Base-by-base conservation (phyloP, 2,113 vertebrate species). In the Phyllostomus discolor region DNA sequence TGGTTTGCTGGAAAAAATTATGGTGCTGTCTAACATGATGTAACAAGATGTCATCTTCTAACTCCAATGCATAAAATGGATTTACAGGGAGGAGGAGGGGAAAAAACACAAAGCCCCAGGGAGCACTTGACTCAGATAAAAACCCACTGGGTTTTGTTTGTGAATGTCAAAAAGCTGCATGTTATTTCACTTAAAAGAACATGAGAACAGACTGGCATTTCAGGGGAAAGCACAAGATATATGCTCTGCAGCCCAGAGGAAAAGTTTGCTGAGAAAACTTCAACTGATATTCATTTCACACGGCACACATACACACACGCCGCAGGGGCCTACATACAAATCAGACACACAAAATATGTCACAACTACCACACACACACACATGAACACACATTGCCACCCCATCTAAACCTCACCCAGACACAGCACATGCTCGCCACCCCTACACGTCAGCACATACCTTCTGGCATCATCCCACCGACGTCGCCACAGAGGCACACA, bases 11-110 rank as follows among this genome's bases (percentile, higher is more conserved):
- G 90, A 92, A 98, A 98, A 97, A 98, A 98, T 98, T 97, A 98
- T 79, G 93, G 96, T 97, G 85, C 96, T 97, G 95, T 98, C 97
- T 98, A 98, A 97, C 96, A 98, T 97, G 98, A 98, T 98, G 96
- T 98, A 98, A 98, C 97, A 98, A 98, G 98, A 98, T 98, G 98
- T 98, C 98, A 91, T 98, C 96, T 98, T 98, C 97, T 98, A 97
- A 98, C 97, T 98, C 96, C 94, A 97, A 98, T 95, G 94, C 98
- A 97, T 96, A 98, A 98, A 98, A 98, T 95, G 95, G 97, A 98
- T 98, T 98, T 98, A 98, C 93, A 98, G 96, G 97, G 98, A 98
- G 97, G 88, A 98, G 97, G 96, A 96, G 97, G 93, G 94, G 14
- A 26, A 43, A 54, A 66, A 79, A 76, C 57, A 67, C 69, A 98